phyloP scores from a whole-genome alignment of 2,797 vertebrate species.

The Amniataba percoides region DNA sequence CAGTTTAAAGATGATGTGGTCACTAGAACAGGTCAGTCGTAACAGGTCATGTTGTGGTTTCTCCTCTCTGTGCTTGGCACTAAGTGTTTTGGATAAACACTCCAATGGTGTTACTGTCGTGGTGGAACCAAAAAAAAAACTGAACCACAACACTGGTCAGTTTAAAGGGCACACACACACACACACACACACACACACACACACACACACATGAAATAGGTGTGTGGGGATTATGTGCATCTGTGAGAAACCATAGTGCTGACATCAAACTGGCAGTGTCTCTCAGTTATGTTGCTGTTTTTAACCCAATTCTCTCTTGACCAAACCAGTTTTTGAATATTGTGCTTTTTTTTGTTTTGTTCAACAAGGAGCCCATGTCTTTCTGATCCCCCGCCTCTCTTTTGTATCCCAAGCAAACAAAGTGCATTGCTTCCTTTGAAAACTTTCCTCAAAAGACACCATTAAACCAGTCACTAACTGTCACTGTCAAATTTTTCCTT shows the following conservation, averaged over 20 bases:
- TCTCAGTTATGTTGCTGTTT: not conserved
- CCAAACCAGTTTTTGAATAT: not conserved
- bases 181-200: no score
- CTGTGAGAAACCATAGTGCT: not conserved
- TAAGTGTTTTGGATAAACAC: slow-evolving; percentile 49
- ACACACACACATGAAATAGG: not conserved
- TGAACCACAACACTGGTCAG: not conserved
- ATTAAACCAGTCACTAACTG: not conserved
- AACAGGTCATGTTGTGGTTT: slow-evolving; percentile 49
- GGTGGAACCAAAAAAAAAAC: slow-evolving; percentile 1
- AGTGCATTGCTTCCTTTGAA: not conserved
- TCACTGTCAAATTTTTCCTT: not conserved
- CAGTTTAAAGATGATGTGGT: slow-evolving; percentile 8
- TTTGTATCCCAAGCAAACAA: not conserved
- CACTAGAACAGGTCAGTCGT: slow-evolving; percentile 15
- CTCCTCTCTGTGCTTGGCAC: slow-evolving; percentile 43
- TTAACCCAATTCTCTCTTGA: not conserved
- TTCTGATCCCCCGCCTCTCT: not conserved
- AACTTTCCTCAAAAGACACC: not conserved
- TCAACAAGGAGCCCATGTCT: not conserved
- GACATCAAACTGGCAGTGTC: not conserved
- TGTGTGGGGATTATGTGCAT: not conserved
- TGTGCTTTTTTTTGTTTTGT: not conserved
- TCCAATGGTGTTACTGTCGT: slow-evolving; percentile 2
- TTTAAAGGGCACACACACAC: not conserved